These are phyloP conservation scores for Andrena dorsata DNA, from an alignment of 2,888 invertebrate species.

Conservation along the genomic window DNA sequence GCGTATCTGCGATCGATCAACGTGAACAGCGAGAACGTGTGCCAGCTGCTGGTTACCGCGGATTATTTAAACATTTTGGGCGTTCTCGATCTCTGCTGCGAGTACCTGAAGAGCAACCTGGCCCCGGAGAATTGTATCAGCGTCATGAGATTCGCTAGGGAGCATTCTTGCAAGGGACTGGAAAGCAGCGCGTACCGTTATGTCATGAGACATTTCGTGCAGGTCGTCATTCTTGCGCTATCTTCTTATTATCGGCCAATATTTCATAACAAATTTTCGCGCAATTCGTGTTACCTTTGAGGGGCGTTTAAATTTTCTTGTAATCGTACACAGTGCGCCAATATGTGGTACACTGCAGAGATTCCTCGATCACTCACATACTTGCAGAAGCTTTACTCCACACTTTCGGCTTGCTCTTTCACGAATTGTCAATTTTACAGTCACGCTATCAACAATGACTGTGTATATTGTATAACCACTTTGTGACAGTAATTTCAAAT, in stretches of 20 bases:
- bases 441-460: too few species aligned
- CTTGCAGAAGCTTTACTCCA: too few species aligned
- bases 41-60: constrained; percentile 92
- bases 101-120: constrained; percentile 90
- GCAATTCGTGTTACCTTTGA: too few species aligned
- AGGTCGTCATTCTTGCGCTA: constrained; percentile 76
- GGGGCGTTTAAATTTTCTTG: too few species aligned
- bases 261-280: neutral
- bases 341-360: too few species aligned
- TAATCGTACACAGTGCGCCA: too few species aligned
- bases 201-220: constrained; percentile 91
- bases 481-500: too few species aligned
- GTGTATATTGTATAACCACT: too few species aligned
- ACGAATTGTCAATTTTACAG: too few species aligned
- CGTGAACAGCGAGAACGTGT: constrained; percentile 92
- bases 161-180: constrained; percentile 90
- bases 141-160: constrained; percentile 93
- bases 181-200: constrained; percentile 90
- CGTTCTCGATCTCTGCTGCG: constrained; percentile 92
- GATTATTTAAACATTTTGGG: constrained; percentile 95
- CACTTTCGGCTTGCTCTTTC: too few species aligned
- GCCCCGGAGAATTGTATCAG: constrained; percentile 93
- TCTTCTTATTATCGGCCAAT: neutral
- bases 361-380: neutral
- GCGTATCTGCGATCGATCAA: constrained; percentile 93